Conservation (phyloP, 2,113 vertebrate species). For the Grus americana region DNA sequence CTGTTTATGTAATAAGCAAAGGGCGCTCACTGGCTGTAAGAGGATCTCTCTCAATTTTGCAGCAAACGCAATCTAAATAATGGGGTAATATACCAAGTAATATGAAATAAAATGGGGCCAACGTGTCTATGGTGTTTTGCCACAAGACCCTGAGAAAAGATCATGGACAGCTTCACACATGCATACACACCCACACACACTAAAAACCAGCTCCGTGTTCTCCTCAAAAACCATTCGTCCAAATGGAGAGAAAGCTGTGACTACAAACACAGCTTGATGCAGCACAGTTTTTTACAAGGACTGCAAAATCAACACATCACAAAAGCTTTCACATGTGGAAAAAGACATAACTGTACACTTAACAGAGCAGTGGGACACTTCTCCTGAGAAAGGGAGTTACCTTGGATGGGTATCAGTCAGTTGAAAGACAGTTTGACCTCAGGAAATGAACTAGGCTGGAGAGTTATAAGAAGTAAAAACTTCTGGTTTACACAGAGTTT, state of each 20-base stretch:
- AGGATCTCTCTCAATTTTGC: background rate
- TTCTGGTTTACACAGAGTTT: background rate
- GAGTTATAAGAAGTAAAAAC: background rate
- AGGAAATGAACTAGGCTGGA: background rate
- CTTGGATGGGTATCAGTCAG: background rate
- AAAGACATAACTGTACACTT: background rate
- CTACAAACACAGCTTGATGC: background rate
- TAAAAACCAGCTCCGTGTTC: background rate
- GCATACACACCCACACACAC: rapidly evolving
- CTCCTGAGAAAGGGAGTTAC: background rate
- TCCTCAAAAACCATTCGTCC: background rate
- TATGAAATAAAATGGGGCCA: background rate
- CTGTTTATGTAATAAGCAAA: background rate
- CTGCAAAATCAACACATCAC: background rate
- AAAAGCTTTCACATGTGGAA: background rate
- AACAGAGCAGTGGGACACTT: background rate
- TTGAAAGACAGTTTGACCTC: background rate
- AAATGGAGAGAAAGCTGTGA: background rate
- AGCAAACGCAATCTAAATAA: background rate
- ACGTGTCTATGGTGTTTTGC: rapidly evolving
- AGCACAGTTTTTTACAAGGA: background rate
- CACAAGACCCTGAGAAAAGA: background rate
- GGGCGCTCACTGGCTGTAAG: background rate
- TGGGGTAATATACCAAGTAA: background rate
- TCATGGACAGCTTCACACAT: background rate